phyloP scores from a whole-genome alignment of 2,113 vertebrate genomes.

The Pelodiscus sinensis region DNA sequence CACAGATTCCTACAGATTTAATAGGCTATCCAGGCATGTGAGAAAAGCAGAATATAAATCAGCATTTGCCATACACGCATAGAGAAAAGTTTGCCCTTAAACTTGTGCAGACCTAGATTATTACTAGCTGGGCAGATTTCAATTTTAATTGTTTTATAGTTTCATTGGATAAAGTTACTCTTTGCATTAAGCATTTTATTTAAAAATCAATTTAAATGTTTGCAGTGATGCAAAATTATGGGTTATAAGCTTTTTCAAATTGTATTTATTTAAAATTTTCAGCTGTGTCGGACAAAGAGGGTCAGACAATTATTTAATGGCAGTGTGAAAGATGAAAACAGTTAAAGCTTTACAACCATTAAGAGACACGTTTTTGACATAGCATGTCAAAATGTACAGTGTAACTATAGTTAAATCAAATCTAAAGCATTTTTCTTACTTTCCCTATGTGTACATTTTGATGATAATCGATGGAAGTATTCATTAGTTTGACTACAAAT shows the following conservation, averaged over 20 bases:
- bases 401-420: background rate
- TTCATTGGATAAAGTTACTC: background rate
- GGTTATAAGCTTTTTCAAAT: background rate
- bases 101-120: background rate
- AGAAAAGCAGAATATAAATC: background rate
- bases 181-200: background rate
- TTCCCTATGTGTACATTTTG: background rate
- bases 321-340: background rate
- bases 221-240: background rate
- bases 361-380: background rate
- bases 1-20: background rate
- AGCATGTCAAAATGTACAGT: background rate
- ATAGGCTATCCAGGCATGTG: background rate
- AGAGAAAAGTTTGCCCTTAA: slow-evolving; percentile 33
- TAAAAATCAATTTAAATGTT: background rate
- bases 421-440: background rate
- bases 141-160: background rate
- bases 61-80: background rate
- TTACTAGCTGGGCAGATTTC: background rate
- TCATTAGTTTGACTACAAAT: background rate
- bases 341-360: background rate
- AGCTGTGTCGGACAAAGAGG: background rate
- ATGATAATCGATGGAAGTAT: background rate
- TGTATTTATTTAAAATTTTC: background rate
- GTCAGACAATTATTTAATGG: background rate